Evolutionary conservation across 2,113 vertebrate genomes (phyloP), one percentile per base, ranked within the genome.

Genomic region (Phyllopteryx taeniolatus): DNA sequence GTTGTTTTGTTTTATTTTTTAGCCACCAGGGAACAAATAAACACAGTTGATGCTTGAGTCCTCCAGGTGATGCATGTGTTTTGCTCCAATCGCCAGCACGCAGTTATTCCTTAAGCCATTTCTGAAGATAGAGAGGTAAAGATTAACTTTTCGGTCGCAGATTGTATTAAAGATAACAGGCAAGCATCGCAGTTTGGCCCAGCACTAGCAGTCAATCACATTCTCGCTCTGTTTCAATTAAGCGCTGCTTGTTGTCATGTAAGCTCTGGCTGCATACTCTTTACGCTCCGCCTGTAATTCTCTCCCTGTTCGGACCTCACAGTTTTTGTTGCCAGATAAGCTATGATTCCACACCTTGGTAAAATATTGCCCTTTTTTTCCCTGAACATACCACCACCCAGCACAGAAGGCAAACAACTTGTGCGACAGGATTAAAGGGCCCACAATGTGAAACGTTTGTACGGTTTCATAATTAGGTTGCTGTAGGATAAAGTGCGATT

Each of bases 341-440:
- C 67, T 77, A 51, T 84, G 82, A 83, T 81, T 72, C 56, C 71
- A 76, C 79, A 82, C 79, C 82, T 60, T 79, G 71, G 89, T 90
- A 90, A 90, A 87, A 85, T 81, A 90, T 88, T 88, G 78, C 80
- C 17, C 49, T 39, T 54, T 35, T 59, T 71, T 70, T 70, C 19
- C 68, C 56, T 68, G 46, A 78, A 67, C 69, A 66, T 77, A 27
- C 65, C 31, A 1, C 19, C 8, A 74, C 76, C 20, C 49, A 63
- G 78, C 80, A 75, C 82, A 76, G 67, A 76, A 72, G 73, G 73
- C 75, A 84, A 86, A 81, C 60, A 78, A 81, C 85, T 88, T 79
- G 56, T 79, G 68, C 47, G 68, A 79, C 64, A 71, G 56, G 71
- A 82, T 84, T 86, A 76, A 43, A 69, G 35, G 33, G 62, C 46